Percentiles rank a stretch among this genome's conserved stretches.
Conservation (phyloP, 2,888 invertebrate genomes). For the Helicoverpa assulta region DNA sequence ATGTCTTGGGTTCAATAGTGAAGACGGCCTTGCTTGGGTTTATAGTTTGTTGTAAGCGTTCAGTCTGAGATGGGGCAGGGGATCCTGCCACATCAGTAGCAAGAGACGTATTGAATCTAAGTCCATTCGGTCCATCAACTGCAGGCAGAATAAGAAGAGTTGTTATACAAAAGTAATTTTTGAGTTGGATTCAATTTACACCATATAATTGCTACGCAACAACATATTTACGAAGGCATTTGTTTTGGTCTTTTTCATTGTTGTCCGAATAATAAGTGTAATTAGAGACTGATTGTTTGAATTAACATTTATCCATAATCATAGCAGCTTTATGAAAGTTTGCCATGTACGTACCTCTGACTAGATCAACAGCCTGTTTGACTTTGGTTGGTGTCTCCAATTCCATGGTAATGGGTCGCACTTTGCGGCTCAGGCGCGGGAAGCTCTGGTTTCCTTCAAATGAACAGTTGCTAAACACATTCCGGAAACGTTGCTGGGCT, state of each 20-base stretch:
- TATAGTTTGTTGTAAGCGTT: conserved; percentile 86
- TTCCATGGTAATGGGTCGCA: conserved; percentile 83
- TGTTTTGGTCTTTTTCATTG: too few species aligned
- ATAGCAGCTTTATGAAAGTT: not conserved
- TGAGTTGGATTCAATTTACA: too few species aligned
- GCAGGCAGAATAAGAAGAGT: conserved; percentile 6
- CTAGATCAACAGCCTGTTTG: conserved; percentile 85
- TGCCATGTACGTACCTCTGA: conserved; percentile 80
- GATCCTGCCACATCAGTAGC: conserved; percentile 79
- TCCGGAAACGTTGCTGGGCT: conserved; percentile 68
- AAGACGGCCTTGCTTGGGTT: conserved; percentile 93
- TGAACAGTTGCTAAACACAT: conserved; percentile 82
- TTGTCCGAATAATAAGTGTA: too few species aligned
- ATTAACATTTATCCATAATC: too few species aligned
- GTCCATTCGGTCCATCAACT: conserved; percentile 90
- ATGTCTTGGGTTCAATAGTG: conserved; percentile 91
- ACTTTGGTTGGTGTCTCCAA: conserved; percentile 83
- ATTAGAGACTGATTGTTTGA: too few species aligned
- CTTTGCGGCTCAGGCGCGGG: conserved; percentile 83
- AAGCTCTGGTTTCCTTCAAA: conserved; percentile 92
- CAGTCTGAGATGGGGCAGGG: conserved; percentile 83
- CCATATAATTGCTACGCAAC: too few species aligned
- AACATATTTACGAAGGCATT: too few species aligned
- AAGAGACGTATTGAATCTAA: conserved; percentile 88
- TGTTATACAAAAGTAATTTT: not conserved